Evolutionary conservation across 92 coral and sea anemone genomes (phyloP).

Genomic region (Galaxea fascicularis): DNA sequence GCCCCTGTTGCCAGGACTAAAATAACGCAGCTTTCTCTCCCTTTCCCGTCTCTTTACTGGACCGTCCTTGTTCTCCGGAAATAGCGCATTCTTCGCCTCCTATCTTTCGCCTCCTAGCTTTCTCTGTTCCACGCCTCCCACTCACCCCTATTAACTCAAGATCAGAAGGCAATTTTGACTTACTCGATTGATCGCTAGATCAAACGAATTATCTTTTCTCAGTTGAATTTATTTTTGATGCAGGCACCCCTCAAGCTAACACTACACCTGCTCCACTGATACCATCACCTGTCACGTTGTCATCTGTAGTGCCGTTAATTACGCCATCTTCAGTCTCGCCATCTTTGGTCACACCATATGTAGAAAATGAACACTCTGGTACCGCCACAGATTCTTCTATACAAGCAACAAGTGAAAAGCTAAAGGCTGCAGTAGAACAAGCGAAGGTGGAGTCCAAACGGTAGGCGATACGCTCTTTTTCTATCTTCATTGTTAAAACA

Average conservation of each 20-base stretch:
- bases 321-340: conserved; percentile 19
- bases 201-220: too few species aligned
- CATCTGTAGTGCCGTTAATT: not conserved
- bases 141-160: too few species aligned
- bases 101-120: too few species aligned
- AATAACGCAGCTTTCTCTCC: not conserved
- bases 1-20: too few species aligned
- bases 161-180: too few species aligned
- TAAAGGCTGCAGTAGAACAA: conserved; percentile 26
- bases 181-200: too few species aligned
- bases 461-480: not conserved
- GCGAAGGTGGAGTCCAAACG: conserved; percentile 38
- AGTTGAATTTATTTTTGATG: not conserved
- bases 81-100: too few species aligned
- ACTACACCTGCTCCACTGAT: not conserved
- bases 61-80: too few species aligned
- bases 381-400: not conserved
- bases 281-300: not conserved
- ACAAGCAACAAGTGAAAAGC: not conserved
- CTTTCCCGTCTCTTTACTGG: too few species aligned
- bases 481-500: not conserved
- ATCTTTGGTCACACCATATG: conserved; percentile 2
- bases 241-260: not conserved
- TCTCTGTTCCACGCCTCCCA: too few species aligned
- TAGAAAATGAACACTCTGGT: not conserved